These are phyloP conservation scores for Ahaetulla prasina DNA, from an alignment of 2,113 vertebrate genomes.

Conservation along the genomic window DNA sequence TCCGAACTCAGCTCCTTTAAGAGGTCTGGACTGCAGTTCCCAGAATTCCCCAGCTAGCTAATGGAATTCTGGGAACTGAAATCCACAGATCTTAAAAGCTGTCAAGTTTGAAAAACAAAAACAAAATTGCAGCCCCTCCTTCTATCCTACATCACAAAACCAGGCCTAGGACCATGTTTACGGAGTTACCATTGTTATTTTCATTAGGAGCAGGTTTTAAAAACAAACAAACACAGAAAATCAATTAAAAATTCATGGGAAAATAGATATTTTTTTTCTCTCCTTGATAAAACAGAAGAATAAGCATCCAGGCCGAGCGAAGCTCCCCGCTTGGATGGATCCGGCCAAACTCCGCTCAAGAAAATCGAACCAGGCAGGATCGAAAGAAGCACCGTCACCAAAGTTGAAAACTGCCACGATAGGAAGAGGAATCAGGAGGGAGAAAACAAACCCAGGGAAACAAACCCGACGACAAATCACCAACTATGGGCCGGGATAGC, in stretches of 20 bases:
- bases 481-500: too few species aligned
- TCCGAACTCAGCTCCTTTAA: background rate
- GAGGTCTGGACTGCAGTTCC: background rate
- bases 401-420: too few species aligned
- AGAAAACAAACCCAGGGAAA: background rate
- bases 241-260: background rate
- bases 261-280: background rate
- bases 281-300: background rate
- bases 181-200: background rate
- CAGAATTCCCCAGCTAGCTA: background rate
- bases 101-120: background rate
- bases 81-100: background rate
- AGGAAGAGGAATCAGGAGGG: background rate
- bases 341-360: background rate
- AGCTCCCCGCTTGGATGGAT: background rate
- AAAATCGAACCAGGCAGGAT: background rate
- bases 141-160: background rate
- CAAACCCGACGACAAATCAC: rapidly evolving
- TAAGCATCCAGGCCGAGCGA: background rate
- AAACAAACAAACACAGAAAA: background rate
- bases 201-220: background rate
- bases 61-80: background rate
- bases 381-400: background rate
- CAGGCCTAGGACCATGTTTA: background rate
- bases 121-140: background rate